A percentile compares a stretch with the other conserved stretches of the same genome.
Conservation (phyloP, 2,797 vertebrate genomes). For the Enteromius argenteus region DNA sequence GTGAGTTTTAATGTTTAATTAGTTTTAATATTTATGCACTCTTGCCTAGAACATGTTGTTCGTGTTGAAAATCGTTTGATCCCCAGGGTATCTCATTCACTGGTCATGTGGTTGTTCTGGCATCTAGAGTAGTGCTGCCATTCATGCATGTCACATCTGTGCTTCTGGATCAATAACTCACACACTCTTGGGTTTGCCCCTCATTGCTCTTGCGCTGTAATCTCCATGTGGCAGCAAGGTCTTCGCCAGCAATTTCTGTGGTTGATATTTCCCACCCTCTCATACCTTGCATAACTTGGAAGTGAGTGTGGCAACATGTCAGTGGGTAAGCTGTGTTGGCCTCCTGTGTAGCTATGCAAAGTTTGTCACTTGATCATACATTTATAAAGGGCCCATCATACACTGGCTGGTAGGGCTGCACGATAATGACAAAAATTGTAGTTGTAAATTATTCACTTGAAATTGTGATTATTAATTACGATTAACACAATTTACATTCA, state of each 20-base stretch:
- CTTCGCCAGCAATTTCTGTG: slow-evolving; percentile 8
- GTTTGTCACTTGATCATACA: slow-evolving; percentile 1
- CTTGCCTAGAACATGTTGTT: slow-evolving; percentile 4
- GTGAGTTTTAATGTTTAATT: slow-evolving; percentile 25
- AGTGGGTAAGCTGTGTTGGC: background rate
- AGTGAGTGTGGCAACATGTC: background rate
- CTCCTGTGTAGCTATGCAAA: background rate
- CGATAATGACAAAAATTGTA: too few species aligned
- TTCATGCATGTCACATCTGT: slow-evolving; percentile 35
- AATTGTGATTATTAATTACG: too few species aligned
- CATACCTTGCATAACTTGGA: slow-evolving; percentile 7
- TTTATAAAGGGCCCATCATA: background rate
- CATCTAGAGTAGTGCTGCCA: background rate
- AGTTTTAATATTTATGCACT: slow-evolving; percentile 20
- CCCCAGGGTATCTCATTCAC: background rate
- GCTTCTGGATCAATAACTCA: slow-evolving; percentile 38
- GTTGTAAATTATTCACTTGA: too few species aligned
- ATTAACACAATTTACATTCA: too few species aligned
- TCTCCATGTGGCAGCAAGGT: background rate
- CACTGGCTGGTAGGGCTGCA: background rate
- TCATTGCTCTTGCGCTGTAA: slow-evolving; percentile 1
- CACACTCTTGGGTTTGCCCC: slow-evolving; percentile 2
- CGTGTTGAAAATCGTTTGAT: background rate
- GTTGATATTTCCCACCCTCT: background rate
- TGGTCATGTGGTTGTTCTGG: slow-evolving; percentile 7